These are phyloP conservation scores for Tragelaphus buxtoni DNA, from an alignment of 2,113 vertebrate species.

Conservation along the genomic window DNA sequence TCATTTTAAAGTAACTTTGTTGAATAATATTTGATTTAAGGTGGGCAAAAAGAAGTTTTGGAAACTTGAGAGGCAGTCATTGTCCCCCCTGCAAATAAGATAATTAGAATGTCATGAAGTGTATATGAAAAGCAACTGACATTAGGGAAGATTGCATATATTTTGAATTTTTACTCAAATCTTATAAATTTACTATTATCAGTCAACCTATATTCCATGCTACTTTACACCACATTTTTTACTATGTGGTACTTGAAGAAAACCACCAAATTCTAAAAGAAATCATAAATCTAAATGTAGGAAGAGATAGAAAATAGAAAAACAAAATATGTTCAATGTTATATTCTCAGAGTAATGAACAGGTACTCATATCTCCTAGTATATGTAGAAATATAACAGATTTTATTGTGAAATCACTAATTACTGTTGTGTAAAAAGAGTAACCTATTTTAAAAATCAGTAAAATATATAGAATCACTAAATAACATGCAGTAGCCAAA, in stretches of 20 bases:
- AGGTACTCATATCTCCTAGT: neutral
- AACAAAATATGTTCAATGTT: neutral
- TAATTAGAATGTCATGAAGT: neutral
- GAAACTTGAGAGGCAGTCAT: neutral
- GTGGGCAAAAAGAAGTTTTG: neutral
- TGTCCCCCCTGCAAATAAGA: neutral
- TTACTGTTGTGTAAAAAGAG: neutral
- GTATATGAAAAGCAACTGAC: neutral
- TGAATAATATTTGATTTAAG: neutral
- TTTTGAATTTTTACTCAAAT: neutral
- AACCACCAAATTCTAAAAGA: conserved; percentile 9
- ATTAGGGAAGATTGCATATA: neutral
- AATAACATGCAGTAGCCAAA: neutral
- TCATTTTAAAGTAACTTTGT: neutral
- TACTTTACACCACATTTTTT: neutral
- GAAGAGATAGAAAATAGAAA: neutral
- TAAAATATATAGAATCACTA: neutral
- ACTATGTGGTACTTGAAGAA: neutral
- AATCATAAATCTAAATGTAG: conserved; percentile 22
- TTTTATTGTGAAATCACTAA: neutral
- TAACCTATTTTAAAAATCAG: neutral
- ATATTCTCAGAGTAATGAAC: neutral
- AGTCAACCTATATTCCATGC: neutral
- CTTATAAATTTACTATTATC: neutral
- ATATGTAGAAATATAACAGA: neutral